A percentile compares a stretch with the other conserved stretches of the same genome.
phyloP scores from a whole-genome alignment of 35 echinoderm and acorn worm genomes.

The Nesometra sesokonis region DNA sequence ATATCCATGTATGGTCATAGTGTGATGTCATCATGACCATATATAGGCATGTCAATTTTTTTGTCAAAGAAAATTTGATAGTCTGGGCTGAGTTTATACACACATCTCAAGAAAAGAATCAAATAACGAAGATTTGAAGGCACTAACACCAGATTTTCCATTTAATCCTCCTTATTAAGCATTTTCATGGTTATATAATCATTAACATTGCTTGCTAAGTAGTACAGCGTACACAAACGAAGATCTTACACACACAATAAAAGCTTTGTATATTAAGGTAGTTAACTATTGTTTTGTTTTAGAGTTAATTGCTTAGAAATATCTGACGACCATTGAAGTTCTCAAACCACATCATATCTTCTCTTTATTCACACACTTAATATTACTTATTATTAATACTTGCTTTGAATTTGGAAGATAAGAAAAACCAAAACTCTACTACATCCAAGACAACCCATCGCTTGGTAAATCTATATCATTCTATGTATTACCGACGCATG shows the following conservation, averaged over 20 bases:
- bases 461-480: background rate
- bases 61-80: no score
- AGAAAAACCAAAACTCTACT: background rate
- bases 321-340: background rate
- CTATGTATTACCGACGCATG: background rate
- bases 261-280: constrained; percentile 1
- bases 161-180: background rate
- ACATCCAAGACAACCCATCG: background rate
- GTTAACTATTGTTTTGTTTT: background rate
- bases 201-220: background rate
- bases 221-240: background rate
- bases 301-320: background rate
- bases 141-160: background rate
- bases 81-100: no score
- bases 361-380: background rate
- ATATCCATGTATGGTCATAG: no score
- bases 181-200: background rate
- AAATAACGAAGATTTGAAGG: background rate
- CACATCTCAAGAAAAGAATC: no score
- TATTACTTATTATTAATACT: constrained; percentile 1
- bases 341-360: background rate
- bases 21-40: no score
- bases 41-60: no score
- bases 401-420: background rate
- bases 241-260: background rate